A percentile compares a stretch with the other conserved stretches of the same genome.
phyloP scores from a whole-genome alignment of 2,888 invertebrate species.

The Xestia sexstrigata region DNA sequence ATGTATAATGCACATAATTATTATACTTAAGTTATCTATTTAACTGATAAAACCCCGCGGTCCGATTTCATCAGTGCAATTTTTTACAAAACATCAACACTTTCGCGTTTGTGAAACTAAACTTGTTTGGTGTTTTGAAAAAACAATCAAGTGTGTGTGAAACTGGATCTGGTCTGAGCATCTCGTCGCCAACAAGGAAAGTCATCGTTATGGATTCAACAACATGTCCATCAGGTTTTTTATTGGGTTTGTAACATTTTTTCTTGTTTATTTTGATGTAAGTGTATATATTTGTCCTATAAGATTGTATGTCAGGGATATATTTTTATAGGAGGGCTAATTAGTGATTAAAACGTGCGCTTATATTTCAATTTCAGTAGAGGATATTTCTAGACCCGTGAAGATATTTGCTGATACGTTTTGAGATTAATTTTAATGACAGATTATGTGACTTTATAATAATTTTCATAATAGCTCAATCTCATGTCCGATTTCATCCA shows the following conservation, averaged over 20 bases:
- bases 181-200: background rate
- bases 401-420: background rate
- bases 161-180: constrained; percentile 16
- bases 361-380: background rate
- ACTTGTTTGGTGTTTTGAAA: constrained; percentile 35
- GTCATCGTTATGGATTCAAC: background rate
- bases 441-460: background rate
- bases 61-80: background rate
- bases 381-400: background rate
- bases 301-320: too few relatives aligned
- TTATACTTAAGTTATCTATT: background rate
- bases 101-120: constrained; percentile 15
- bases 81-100: constrained; percentile 7
- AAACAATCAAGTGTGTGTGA: constrained; percentile 10
- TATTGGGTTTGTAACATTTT: constrained; percentile 28
- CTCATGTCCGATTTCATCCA: background rate
- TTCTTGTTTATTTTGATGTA: background rate
- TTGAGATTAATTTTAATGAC: constrained; percentile 15
- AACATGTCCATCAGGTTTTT: background rate
- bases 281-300: too few relatives aligned
- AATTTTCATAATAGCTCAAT: background rate
- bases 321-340: background rate
- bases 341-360: background rate
- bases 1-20: background rate
- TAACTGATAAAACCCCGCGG: background rate